A percentile compares a stretch with the other conserved stretches of the same genome.
Conservation (phyloP, 2,113 vertebrate species). For the Myiozetetes cayanensis region DNA sequence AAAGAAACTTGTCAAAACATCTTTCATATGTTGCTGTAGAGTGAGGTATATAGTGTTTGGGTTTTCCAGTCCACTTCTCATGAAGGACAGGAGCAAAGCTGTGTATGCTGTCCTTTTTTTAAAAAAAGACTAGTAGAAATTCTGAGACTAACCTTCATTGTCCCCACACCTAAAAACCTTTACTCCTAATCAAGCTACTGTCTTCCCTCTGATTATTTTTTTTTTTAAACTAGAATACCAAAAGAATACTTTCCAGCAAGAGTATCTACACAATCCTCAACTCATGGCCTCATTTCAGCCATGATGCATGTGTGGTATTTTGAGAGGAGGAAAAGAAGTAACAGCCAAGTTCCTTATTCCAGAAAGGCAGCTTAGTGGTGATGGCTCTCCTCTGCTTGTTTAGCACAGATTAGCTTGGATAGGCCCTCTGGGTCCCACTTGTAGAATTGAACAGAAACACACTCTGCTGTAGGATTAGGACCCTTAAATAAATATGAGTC, state of each 20-base stretch:
- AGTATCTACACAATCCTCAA: not conserved
- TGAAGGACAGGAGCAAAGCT: not conserved
- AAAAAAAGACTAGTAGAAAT: not conserved
- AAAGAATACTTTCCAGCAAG: not conserved
- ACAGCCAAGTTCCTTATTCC: not conserved
- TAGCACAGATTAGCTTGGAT: not conserved
- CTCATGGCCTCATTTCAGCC: not conserved
- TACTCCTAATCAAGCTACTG: not conserved
- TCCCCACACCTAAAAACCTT: not conserved
- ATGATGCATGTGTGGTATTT: accelerated
- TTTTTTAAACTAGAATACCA: not conserved
- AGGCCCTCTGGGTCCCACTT: not conserved
- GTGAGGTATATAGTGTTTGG: not conserved
- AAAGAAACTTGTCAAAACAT: not conserved
- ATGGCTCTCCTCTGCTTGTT: not conserved
- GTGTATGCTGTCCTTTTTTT: not conserved
- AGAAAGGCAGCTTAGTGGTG: not conserved
- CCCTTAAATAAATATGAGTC: not conserved
- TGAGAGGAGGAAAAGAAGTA: not conserved
- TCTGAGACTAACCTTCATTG: not conserved
- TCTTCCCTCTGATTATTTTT: not conserved
- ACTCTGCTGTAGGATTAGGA: not conserved
- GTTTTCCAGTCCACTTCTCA: not conserved
- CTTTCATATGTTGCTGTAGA: not conserved
- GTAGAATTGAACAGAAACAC: not conserved